phyloP scores from a whole-genome alignment of 2,113 vertebrate genomes.

The Herpetotheres cachinnans region DNA sequence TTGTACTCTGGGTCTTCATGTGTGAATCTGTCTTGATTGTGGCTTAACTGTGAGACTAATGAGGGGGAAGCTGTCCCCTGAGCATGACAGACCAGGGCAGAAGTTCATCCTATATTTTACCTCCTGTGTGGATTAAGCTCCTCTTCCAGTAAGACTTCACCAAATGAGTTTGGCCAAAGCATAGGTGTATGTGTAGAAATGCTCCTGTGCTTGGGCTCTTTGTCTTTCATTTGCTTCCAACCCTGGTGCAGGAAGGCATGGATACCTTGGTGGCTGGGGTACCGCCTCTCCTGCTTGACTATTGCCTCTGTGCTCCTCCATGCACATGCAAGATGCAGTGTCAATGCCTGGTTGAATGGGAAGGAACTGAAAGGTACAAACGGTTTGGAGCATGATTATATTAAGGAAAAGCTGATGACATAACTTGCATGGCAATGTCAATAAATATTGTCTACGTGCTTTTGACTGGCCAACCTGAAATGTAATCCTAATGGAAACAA shows the following conservation, averaged over 20 bases:
- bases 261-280: background rate
- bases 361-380: background rate
- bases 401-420: background rate
- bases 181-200: accelerated
- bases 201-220: background rate
- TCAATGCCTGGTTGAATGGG: background rate
- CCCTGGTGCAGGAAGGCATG: background rate
- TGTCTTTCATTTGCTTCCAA: background rate
- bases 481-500: background rate
- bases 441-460: background rate
- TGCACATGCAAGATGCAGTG: background rate
- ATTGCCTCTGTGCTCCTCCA: background rate
- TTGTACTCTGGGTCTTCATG: background rate
- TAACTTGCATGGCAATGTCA: background rate
- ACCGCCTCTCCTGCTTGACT: background rate
- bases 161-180: background rate
- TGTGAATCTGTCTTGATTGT: background rate
- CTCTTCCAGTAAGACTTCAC: background rate
- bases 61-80: background rate
- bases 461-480: background rate
- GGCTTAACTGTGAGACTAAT: background rate
- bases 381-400: background rate
- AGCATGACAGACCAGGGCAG: background rate
- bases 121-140: background rate
- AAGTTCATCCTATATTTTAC: background rate